These are phyloP conservation scores for Polietes domitor DNA, from an alignment of 2,888 invertebrate species.

Conservation along the genomic window DNA sequence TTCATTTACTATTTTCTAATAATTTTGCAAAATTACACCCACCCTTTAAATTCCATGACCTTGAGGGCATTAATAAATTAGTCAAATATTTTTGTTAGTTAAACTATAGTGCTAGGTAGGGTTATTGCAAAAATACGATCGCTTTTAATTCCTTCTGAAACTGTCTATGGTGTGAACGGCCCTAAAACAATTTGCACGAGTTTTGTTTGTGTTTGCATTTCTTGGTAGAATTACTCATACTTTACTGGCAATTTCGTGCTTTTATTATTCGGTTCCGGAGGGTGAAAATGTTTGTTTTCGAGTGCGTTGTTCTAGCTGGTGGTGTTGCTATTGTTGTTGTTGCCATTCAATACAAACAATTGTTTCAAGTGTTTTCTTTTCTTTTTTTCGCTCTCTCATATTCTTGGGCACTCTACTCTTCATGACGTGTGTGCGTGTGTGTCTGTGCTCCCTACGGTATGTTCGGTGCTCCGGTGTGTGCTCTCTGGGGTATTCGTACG, in stretches of 20 bases:
- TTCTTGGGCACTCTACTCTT: neutral
- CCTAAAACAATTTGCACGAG: neutral
- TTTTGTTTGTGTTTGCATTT: neutral
- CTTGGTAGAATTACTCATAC: neutral
- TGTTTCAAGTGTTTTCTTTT: slow-evolving; percentile 10
- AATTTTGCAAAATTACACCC: no score
- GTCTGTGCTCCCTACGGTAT: no score
- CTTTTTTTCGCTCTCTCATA: neutral
- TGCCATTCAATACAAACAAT: neutral
- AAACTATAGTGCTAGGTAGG: no score
- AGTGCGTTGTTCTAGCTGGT: neutral
- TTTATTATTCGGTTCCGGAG: neutral
- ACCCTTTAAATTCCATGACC: no score
- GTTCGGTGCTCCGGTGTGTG: no score
- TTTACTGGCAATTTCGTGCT: neutral
- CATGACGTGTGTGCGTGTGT: no score
- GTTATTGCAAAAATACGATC: no score
- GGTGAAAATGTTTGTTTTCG: neutral
- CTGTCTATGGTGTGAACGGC: neutral
- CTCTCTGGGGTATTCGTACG: neutral
- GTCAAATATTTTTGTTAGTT: no score
- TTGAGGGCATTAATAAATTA: no score
- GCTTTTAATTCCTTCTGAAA: no score
- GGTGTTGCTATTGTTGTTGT: neutral
- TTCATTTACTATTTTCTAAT: no score